Conservation (phyloP, 2,888 invertebrate species). For the Nysson spinosus region DNA sequence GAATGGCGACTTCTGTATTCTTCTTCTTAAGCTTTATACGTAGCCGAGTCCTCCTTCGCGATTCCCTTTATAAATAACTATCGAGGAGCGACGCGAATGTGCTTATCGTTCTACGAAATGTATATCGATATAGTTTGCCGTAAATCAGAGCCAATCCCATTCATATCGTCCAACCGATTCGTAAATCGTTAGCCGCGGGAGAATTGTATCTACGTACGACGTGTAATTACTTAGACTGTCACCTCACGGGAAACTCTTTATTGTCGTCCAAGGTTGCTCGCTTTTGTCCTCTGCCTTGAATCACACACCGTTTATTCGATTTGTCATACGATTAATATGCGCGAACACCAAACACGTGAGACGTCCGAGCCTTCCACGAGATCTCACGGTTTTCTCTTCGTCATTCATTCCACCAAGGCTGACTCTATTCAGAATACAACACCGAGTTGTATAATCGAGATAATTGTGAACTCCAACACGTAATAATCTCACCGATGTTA, state of each 20-base stretch:
- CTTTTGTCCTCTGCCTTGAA: constrained; percentile 18
- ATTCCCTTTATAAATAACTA: constrained; percentile 33
- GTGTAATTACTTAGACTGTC: constrained; percentile 27
- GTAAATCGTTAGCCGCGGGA: constrained; percentile 5
- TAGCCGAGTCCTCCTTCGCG: background rate
- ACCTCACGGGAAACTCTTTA: constrained; percentile 16
- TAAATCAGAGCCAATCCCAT: constrained; percentile 12
- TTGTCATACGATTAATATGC: background rate
- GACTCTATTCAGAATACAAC: background rate
- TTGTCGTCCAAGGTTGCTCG: constrained; percentile 13
- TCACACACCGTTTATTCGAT: constrained; percentile 14
- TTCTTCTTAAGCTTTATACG: constrained; percentile 7
- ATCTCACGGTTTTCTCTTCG: constrained; percentile 6
- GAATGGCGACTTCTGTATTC: constrained; percentile 7
- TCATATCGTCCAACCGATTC: constrained; percentile 17
- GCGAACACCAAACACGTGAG: background rate
- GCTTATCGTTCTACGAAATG: constrained; percentile 8
- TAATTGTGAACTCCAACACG: too few species aligned
- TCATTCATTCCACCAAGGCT: constrained; percentile 4
- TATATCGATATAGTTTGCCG: constrained; percentile 2
- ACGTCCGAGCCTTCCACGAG: background rate
- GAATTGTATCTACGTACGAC: background rate
- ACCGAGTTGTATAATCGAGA: background rate
- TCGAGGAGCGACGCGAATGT: background rate
- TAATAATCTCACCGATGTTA: too few species aligned